Base-by-base conservation (phyloP, 1,140 invertebrate genomes). In the Ips typographus region DNA sequence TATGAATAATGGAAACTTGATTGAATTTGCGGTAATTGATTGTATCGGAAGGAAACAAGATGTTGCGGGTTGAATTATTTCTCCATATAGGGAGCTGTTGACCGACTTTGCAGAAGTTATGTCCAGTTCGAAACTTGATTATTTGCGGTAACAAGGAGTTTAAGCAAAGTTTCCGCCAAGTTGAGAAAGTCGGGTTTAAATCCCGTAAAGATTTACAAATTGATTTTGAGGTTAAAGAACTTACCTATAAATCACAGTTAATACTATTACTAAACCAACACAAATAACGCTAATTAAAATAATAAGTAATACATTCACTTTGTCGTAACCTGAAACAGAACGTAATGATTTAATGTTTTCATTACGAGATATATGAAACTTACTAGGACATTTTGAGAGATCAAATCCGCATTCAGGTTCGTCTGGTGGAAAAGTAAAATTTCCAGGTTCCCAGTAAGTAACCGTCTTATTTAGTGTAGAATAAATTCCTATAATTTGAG, bases 321-420 rank as follows among this genome's bases (percentile, higher is more conserved):
- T 59, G 68, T 76, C 67, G 39, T 70, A 71, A 36, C 61, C 75
- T 76, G 49, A 71, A 76, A 74, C 60, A 64, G 6, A 38, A 22
- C 22, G 6, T 37, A 1, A 49, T 59, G 40, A 82, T 86, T 56
- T 56, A 37, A 56, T 39, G n/a, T 56, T 6, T 7, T 39, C 2
- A 1, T 2, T n/a, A 37, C 37, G 7, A 59, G 4, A 43, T 52
- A 40, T 49, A 63, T 4, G 36, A 47, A 5, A 87, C 75, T 87
- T 89, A 79, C 90, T 87, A 4, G 89, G 89, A 79, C 96, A 99
- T 56, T 95, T 86, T 0, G 92, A 91, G 39, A 90, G 89, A 79
- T 98, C 95, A 80, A 94, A 98, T 47, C 96, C 96, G 81, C 96
- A 99, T 44, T 83, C 83, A 0, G 95, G 95, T 1, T 89, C 92